Evolutionary conservation across 2,797 vertebrate species (phyloP).

Genomic region (Hemitrygon akajei): DNA sequence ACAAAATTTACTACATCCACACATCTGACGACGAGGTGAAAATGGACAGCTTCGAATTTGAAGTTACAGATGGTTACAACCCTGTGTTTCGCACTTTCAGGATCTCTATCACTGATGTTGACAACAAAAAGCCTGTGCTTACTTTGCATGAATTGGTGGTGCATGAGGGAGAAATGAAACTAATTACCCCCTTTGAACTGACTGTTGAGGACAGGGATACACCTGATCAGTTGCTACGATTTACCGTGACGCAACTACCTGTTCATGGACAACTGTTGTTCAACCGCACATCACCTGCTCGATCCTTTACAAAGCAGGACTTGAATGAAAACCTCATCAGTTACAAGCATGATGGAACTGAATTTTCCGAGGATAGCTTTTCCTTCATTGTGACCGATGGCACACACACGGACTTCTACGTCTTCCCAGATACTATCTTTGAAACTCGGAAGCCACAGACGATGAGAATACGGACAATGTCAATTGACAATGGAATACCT

Average conservation of each 20-base stretch:
- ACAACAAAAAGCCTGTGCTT: conserved; percentile 91
- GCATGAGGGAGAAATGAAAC: conserved; percentile 76
- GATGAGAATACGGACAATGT: conserved; percentile 76
- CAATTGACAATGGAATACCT: conserved; percentile 79
- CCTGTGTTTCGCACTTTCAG: conserved; percentile 91
- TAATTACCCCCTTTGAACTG: conserved; percentile 92
- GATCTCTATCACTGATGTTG: conserved; percentile 84
- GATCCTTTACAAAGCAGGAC: conserved; percentile 84
- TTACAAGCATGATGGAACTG: conserved; percentile 85
- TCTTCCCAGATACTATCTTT: conserved; percentile 85
- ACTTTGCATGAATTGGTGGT: conserved; percentile 74
- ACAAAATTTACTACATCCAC: conserved; percentile 91
- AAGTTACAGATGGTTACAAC: conserved; percentile 91
- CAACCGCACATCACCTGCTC: conserved; percentile 68
- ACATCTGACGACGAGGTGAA: conserved; percentile 88
- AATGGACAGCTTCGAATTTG: conserved; percentile 96
- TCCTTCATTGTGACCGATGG: conserved; percentile 91
- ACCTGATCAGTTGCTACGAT: conserved; percentile 69
- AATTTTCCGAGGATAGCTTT: conserved; percentile 81
- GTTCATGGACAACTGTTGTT: conserved; percentile 79
- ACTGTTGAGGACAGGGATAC: conserved; percentile 89
- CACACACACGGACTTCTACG: conserved; percentile 84
- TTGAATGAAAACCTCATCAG: conserved; percentile 92
- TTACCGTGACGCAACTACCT: conserved; percentile 80
- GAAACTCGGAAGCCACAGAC: conserved; percentile 79